phyloP scores from a whole-genome alignment of 2,888 invertebrate genomes.

The Phaonia tiefii region DNA sequence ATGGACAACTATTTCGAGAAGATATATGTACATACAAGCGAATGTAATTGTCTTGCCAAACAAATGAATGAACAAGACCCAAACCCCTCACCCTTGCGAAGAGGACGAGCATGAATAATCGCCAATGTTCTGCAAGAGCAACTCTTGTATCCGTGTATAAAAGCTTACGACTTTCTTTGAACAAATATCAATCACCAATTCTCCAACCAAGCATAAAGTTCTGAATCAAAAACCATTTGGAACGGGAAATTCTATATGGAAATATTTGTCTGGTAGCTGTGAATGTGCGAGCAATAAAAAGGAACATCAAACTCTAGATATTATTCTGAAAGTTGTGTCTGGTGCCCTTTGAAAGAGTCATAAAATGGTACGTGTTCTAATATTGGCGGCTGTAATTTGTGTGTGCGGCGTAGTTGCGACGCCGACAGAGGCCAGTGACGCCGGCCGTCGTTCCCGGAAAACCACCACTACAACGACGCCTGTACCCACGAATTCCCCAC shows the following conservation, averaged over 20 bases:
- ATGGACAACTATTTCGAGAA: constrained; percentile 14
- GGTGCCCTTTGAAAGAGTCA: constrained; percentile 41
- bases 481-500: background rate
- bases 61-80: constrained; percentile 4
- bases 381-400: constrained; percentile 57
- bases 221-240: constrained; percentile 50
- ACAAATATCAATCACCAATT: constrained; percentile 72
- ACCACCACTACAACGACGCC: constrained; percentile 38
- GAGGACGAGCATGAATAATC: constrained; percentile 3
- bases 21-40: constrained; percentile 13
- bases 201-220: constrained; percentile 64
- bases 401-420: constrained; percentile 46
- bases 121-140: constrained; percentile 16
- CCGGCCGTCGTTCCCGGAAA: constrained; percentile 63
- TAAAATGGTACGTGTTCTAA: constrained; percentile 67
- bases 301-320: constrained; percentile 18
- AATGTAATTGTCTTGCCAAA: constrained; percentile 28
- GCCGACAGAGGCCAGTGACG: constrained; percentile 61
- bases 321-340: constrained; percentile 35
- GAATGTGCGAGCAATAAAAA: background rate
- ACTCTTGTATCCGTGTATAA: constrained; percentile 69
- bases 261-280: too few relatives aligned
- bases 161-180: constrained; percentile 65
- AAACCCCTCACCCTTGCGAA: too few relatives aligned
- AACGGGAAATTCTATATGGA: too few relatives aligned